Conservation (phyloP, 2,888 invertebrate species). For the Diaprepes abbreviatus region DNA sequence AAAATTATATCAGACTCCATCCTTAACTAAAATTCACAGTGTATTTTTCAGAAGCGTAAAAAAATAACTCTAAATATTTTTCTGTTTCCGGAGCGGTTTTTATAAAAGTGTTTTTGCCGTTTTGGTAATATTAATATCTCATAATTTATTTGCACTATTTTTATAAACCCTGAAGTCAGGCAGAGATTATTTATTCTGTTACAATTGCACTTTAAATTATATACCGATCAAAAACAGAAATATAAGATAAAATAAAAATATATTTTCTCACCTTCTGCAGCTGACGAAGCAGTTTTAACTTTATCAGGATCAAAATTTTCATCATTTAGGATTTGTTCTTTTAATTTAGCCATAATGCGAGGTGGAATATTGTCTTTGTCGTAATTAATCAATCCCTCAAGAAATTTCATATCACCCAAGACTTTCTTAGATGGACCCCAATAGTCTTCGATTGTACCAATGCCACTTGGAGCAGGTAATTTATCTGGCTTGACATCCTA, state of each 20-base stretch:
- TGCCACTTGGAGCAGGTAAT: conserved; percentile 84
- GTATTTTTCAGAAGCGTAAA: too few species aligned
- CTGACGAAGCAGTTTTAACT: conserved; percentile 87
- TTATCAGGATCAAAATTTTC: conserved; percentile 94
- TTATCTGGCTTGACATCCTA: conserved; percentile 91
- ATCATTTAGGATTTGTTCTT: conserved; percentile 84
- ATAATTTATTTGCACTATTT: too few species aligned
- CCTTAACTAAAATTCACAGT: too few species aligned
- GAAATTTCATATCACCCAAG: conserved; percentile 91
- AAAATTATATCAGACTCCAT: too few species aligned
- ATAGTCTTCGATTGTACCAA: conserved; percentile 90
- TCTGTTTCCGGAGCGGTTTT: too few species aligned
- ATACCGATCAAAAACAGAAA: too few species aligned
- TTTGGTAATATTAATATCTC: too few species aligned
- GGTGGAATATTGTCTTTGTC: conserved; percentile 95
- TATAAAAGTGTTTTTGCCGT: too few species aligned
- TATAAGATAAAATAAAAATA: not conserved
- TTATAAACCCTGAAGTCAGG: too few species aligned
- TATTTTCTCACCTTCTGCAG: conserved; percentile 82
- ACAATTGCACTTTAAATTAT: too few species aligned
- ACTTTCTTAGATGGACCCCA: conserved; percentile 93
- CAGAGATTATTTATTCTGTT: too few species aligned
- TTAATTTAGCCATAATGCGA: conserved; percentile 85
- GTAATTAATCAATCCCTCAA: conserved; percentile 87
- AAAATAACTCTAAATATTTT: too few species aligned